Percentiles rank a stretch among this genome's conserved stretches.
Evolutionary conservation across 2,113 vertebrate species (phyloP).

Genomic region (Ranitomeya variabilis): DNA sequence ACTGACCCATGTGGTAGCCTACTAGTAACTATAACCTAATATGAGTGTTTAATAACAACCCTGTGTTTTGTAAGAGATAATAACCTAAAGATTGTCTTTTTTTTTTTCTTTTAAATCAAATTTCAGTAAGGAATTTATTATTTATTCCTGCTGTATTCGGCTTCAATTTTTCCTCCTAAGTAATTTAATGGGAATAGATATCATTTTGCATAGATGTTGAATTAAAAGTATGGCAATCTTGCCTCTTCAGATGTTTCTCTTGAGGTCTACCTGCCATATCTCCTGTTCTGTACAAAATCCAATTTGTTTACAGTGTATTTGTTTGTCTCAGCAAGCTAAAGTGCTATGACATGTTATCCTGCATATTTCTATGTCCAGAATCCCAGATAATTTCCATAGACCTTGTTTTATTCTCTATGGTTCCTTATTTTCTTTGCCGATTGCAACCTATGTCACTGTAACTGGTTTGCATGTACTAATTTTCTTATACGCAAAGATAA

Average conservation of each 20-base stretch:
- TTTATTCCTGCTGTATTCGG: neutral
- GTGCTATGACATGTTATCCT: neutral
- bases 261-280: neutral
- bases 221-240: neutral
- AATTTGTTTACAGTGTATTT: constrained; percentile 16
- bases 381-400: constrained; percentile 40
- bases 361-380: constrained; percentile 1
- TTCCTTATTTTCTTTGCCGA: constrained; percentile 1
- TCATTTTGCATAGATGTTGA: neutral
- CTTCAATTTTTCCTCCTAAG: neutral
- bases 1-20: no score
- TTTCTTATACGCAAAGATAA: constrained; percentile 48
- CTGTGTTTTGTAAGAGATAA: no score
- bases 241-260: neutral
- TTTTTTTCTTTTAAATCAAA: neutral
- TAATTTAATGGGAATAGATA: neutral
- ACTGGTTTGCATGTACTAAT: constrained; percentile 43
- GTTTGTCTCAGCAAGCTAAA: neutral
- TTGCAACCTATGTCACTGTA: neutral
- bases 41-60: no score
- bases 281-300: neutral
- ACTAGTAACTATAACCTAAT: no score
- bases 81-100: no score
- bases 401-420: constrained; percentile 19
- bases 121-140: neutral